Percentiles rank a stretch among this genome's conserved stretches.
These are phyloP conservation scores for Stercorarius parasiticus DNA, from an alignment of 2,113 vertebrate genomes.

Conservation along the genomic window DNA sequence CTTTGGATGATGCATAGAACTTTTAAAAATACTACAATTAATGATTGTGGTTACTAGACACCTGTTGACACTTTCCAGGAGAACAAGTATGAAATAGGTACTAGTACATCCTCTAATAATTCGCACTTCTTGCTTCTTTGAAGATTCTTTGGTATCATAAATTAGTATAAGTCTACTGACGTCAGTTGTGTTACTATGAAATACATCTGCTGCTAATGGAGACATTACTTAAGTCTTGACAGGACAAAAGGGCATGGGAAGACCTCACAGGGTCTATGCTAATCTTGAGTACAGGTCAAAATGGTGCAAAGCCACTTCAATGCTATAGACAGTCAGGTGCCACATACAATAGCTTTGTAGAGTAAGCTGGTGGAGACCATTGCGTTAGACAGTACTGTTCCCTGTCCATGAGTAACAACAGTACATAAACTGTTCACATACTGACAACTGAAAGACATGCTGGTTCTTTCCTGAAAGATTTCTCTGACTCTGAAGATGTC, in stretches of 20 bases:
- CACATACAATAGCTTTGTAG: background rate
- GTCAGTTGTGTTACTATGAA: background rate
- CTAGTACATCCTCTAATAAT: background rate
- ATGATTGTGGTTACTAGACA: background rate
- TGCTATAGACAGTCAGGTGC: background rate
- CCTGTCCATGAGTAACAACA: background rate
- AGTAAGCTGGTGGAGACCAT: background rate
- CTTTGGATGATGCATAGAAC: background rate
- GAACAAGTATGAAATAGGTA: background rate
- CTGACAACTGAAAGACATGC: background rate
- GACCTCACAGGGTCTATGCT: background rate
- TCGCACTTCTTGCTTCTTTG: background rate
- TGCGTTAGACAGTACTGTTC: background rate
- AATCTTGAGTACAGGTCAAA: background rate
- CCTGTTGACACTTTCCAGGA: background rate
- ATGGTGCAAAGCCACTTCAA: background rate
- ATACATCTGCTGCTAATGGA: background rate
- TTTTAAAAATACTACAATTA: background rate
- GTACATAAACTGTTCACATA: background rate
- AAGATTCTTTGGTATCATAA: background rate
- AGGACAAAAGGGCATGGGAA: background rate
- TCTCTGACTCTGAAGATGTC: constrained; percentile 38
- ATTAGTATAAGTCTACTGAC: background rate
- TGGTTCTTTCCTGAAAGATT: constrained; percentile 1
- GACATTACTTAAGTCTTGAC: background rate